A percentile compares a stretch with the other conserved stretches of the same genome.
Evolutionary conservation across 2,888 invertebrate genomes (phyloP).

Genomic region (Plusia festucae): DNA sequence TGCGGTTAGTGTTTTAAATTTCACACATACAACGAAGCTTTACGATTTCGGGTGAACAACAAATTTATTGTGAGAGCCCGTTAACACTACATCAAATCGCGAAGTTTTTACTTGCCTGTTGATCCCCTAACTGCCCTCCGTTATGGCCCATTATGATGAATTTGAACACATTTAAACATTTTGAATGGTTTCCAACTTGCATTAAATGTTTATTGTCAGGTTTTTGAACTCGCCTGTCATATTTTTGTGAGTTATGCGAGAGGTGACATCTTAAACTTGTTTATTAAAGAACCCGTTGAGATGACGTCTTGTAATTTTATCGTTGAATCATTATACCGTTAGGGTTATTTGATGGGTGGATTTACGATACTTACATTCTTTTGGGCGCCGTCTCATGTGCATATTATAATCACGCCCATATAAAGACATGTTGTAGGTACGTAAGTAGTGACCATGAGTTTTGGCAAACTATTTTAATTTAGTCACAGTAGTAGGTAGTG

Average conservation of each 20-base stretch:
- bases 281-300: conserved; percentile 13
- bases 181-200: conserved; percentile 62
- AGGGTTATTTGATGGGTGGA: background rate
- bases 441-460: background rate
- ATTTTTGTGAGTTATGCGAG: conserved; percentile 31
- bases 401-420: background rate
- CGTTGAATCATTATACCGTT: conserved; percentile 15
- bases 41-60: conserved; percentile 51
- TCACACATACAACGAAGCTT: conserved; percentile 46
- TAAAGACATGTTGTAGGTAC: background rate
- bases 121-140: conserved; percentile 70
- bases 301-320: conserved; percentile 18
- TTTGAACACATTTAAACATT: conserved; percentile 65
- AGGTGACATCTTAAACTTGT: conserved; percentile 38
- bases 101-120: conserved; percentile 83
- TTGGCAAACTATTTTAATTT: background rate
- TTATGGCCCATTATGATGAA: conserved; percentile 74
- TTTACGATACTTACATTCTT: background rate
- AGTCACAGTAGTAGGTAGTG: too few species aligned
- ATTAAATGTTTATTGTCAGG: conserved; percentile 51
- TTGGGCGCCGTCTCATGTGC: background rate
- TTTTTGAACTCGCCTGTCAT: conserved; percentile 48
- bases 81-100: conserved; percentile 61
- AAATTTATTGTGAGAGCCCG: conserved; percentile 54
- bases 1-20: conserved; percentile 38